These are phyloP conservation scores for human DNA, from an alignment of 2,113 vertebrate genomes.

Conservation along the genomic window GRCh38 chr13:96604001-96604500, in stretches of 20 bases:
- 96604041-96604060: conserved; percentile 78
- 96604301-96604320: conserved; percentile 70
- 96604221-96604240: conserved; percentile 79
- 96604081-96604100: conserved; percentile 83
- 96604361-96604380: conserved; percentile 41
- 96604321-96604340: conserved; percentile 45
- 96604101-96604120: conserved; percentile 77
- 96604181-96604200: conserved; percentile 84
- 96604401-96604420: not conserved
- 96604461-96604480: not conserved
- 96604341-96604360: conserved; percentile 61
- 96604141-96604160: conserved; percentile 82
- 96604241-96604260: conserved; percentile 75
- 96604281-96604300: conserved; percentile 74
- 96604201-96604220: conserved; percentile 85
- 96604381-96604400: not conserved
- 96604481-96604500: not conserved
- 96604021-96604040: conserved; percentile 80
- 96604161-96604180: conserved; percentile 83
- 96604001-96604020: conserved; percentile 80
- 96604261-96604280: conserved; percentile 63
- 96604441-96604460: not conserved
- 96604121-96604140: conserved; percentile 84
- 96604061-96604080: conserved; percentile 81
- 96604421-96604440: not conserved